Conservation (phyloP, 30 jellyfish, hydroid and myxozoan species). For the Aurelia aurita region DNA sequence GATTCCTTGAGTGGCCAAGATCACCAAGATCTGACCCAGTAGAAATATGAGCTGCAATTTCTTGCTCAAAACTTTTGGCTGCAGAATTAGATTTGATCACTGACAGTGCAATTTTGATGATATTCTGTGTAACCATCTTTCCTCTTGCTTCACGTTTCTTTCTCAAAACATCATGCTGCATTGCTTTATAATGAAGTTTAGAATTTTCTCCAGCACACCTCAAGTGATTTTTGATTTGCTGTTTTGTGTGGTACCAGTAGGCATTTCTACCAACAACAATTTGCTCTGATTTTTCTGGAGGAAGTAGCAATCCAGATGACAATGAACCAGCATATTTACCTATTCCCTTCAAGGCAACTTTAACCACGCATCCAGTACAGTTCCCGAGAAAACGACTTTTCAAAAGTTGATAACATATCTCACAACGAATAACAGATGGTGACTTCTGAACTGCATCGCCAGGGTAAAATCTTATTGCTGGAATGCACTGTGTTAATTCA, state of each 20-base stretch:
- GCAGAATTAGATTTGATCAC: conserved; percentile 44
- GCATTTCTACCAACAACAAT: conserved; percentile 4
- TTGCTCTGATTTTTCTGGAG: too few relatives aligned
- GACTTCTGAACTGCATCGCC: too few relatives aligned
- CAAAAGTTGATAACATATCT: too few relatives aligned
- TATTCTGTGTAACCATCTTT: conserved; percentile 9
- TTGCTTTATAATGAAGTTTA: not conserved
- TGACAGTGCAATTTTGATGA: conserved; percentile 13
- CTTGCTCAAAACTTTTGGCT: conserved; percentile 22
- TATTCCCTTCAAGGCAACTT: too few relatives aligned
- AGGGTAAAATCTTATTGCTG: too few relatives aligned
- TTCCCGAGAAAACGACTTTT: too few relatives aligned
- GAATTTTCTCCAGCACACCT: conserved; percentile 20
- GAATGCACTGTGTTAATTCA: too few relatives aligned
- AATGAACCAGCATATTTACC: too few relatives aligned
- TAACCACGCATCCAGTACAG: too few relatives aligned
- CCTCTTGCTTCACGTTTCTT: conserved; percentile 26
- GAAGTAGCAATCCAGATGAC: too few relatives aligned
- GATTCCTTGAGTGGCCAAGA: conserved; percentile 32
- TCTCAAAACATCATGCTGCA: conserved; percentile 1
- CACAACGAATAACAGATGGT: too few relatives aligned
- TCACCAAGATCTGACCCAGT: conserved; percentile 46
- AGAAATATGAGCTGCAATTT: conserved; percentile 19
- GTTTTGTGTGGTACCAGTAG: conserved; percentile 8
- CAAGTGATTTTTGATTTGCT: not conserved